Base-by-base conservation (phyloP, 1,140 invertebrate genomes). In the Dolichoris vasculosae region DNA sequence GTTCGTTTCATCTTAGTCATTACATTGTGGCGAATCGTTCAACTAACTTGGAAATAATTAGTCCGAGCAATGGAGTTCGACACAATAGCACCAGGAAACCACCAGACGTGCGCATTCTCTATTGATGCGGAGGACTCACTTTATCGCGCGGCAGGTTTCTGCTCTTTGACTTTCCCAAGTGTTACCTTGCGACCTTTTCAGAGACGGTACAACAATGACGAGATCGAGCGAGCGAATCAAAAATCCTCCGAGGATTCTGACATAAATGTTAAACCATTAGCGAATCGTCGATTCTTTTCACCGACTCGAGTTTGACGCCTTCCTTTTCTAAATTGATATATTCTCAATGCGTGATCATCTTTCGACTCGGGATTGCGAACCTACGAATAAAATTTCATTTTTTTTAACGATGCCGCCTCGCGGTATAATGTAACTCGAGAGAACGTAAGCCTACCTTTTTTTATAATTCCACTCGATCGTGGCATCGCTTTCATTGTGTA, bases 21-120 rank as follows among this genome's bases (percentile, higher is more conserved):
- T 91, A 92, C 91, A 91, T 91, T 91, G 90, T 91, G 90, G 90
- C 90, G 89, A 92, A 91, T 91, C 91, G 91, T 92, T 92, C 89
- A 84, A 90, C 89, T 91, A 92, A 92, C 91, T 92, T 92, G 89
- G 89, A 93, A 92, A 93, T 92, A 93, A 93, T 93, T 93, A 92
- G 91, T 92, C 87, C 82, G 88, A 89, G 91, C 92, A 93, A 93
- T 93, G 90, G 91, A 92, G 90, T 91, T 91, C 88, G 85, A 88
- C 88, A 92, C 90, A 91, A 90, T 90, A 88, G 90, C 87, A 84
- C 76, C 87, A 48, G 83, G 84, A 86, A 86, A 83, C 38, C 82
- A 46, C 8, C 38, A 43, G 67, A 40, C 43, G 30, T 48, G 20
- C n/a, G 35, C 23, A 76, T 73, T 83, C 32, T 69, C 46, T 73